These are phyloP conservation scores for Torymus texanus DNA, from an alignment of 2,888 invertebrate species.

Conservation along the genomic window DNA sequence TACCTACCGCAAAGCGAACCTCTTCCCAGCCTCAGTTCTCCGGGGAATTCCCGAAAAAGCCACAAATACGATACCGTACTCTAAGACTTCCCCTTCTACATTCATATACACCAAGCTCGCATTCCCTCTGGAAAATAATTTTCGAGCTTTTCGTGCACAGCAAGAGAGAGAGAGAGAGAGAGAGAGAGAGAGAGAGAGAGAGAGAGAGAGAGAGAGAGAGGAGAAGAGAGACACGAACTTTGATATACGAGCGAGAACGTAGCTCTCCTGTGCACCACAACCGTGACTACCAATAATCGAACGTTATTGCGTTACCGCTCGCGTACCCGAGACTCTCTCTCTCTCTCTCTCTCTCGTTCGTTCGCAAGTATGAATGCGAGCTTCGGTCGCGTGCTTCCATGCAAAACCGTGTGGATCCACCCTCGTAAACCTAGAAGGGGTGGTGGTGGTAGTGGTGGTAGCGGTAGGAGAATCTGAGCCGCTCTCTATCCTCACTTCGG, in stretches of 20 bases:
- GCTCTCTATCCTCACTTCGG: conserved; percentile 31
- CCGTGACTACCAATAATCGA: conserved; percentile 71
- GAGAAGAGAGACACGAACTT: conserved; percentile 65
- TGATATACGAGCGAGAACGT: conserved; percentile 68
- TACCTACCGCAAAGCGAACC: too few species aligned
- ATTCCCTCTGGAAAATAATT: too few species aligned
- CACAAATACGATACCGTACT: too few species aligned
- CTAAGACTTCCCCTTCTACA: too few species aligned
- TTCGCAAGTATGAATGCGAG: conserved; percentile 18
- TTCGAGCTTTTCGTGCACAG: background rate
- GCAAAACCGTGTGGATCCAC: conserved; percentile 34
- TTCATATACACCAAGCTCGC: too few species aligned
- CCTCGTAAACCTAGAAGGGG: conserved; percentile 32
- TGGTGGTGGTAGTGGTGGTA: background rate
- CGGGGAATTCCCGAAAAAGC: too few species aligned
- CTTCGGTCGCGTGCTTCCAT: background rate
- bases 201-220: background rate
- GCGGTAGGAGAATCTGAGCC: background rate
- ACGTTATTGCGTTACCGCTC: conserved; percentile 70
- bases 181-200: too few species aligned
- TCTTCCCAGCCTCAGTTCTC: too few species aligned
- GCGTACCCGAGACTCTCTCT: conserved; percentile 44
- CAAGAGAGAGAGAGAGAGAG: background rate
- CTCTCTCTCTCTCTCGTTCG: background rate
- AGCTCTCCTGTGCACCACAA: conserved; percentile 54